Base-by-base conservation (phyloP, 2,797 vertebrate genomes). In the Protonibea diacanthus region DNA sequence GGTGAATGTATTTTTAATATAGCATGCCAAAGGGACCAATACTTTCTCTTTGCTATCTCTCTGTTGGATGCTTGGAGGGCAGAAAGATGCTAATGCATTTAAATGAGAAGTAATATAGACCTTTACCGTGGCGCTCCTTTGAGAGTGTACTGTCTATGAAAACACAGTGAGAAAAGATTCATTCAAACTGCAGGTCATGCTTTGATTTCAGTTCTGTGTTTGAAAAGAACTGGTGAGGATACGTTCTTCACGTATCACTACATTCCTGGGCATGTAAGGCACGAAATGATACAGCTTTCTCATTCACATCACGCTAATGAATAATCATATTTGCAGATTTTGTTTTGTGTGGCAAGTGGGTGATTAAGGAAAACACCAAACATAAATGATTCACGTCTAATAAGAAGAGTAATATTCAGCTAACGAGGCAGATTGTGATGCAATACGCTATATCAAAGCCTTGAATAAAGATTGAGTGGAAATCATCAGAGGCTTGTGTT, bases 81-180 rank as follows among this genome's bases (percentile, higher is more conserved):
- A 86, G 61, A 80, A 66, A 81, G 51, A 89, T 84, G 81, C 73
- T 81, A 88, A 89, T 88, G 71, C 73, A 84, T 88, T 86, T 82
- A 88, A 86, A 85, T 82, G 45, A 87, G 57, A 73, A 25, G 40
- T 52, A 82, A 80, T 71, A 74, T 58, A 83, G 82, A 84, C 71
- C 61, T 81, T 84, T 78, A 69, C 66, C 4, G 10, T 48, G 71
- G 18, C 49, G 48, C 42, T 85, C 62, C 70, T 79, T 61, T 78
- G 58, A 87, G 62, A 89, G 40, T 45, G 67, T 65, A 27, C 44
- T 10, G 25, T 53, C 53, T 55, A 66, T 77, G 60, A 66, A 82
- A 82, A 80, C 58, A 44, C 66, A 71, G 18, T 57, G 29, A 72
- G 68, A 74, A 80, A 63, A 71, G 58, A 70, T 74, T 62, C 2